A percentile compares a stretch with the other conserved stretches of the same genome.
phyloP scores from a whole-genome alignment of 1,140 invertebrate species.

The Scylla paramamosain region DNA sequence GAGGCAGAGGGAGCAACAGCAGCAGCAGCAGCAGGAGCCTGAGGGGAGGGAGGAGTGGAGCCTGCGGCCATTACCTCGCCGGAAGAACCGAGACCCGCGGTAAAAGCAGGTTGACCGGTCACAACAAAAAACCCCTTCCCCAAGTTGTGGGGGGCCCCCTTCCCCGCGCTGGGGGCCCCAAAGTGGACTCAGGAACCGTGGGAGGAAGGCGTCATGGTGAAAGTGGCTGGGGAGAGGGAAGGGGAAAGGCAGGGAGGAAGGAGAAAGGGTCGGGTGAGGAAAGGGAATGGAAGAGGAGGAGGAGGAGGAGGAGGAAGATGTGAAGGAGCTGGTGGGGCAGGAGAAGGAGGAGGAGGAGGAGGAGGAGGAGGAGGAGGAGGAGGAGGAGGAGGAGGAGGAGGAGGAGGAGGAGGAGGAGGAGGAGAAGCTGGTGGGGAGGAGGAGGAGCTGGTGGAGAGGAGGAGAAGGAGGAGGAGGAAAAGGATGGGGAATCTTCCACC shows the following conservation, averaged over 20 bases:
- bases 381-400: neutral
- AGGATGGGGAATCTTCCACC: neutral
- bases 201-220: constrained; percentile 59
- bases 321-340: too few relatives aligned
- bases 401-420: neutral
- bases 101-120: constrained; percentile 74
- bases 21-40: neutral
- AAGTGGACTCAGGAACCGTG: constrained; percentile 55
- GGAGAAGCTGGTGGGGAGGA: neutral
- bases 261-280: neutral
- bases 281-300: neutral
- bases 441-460: neutral
- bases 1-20: neutral
- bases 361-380: neutral
- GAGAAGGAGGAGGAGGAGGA: neutral
- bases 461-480: neutral
- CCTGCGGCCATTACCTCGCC: constrained; percentile 65
- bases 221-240: constrained; percentile 31
- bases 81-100: constrained; percentile 65
- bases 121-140: constrained; percentile 71
- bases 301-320: neutral
- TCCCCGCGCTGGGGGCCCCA: neutral
- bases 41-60: constrained; percentile 22
- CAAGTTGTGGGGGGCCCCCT: constrained; percentile 25
- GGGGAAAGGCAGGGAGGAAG: constrained; percentile 6